Evolutionary conservation across 1,140 invertebrate genomes (phyloP).

Genomic region (Drosophila suzukii): DNA sequence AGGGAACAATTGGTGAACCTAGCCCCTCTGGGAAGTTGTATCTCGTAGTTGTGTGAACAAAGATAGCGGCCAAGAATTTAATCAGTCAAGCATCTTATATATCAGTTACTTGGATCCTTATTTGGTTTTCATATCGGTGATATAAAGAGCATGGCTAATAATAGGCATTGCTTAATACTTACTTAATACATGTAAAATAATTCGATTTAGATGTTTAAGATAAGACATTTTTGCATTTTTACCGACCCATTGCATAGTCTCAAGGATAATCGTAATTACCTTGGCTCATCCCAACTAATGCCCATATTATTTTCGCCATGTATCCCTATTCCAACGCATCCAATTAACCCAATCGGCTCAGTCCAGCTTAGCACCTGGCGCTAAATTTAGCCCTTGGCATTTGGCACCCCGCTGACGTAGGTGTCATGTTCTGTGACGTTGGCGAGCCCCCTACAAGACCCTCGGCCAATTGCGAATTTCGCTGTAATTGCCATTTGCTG

Average conservation of each 20-base stretch:
- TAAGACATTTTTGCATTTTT: too few species aligned
- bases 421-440: conserved; percentile 60
- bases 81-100: background rate
- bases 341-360: conserved; percentile 18
- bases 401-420: conserved; percentile 59
- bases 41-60: background rate
- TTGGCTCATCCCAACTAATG: background rate
- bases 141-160: background rate
- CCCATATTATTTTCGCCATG: background rate
- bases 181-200: too few species aligned
- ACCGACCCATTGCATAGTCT: too few species aligned
- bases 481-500: conserved; percentile 63
- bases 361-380: conserved; percentile 10
- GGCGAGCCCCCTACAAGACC: conserved; percentile 12
- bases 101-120: too few species aligned
- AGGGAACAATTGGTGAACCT: background rate
- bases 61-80: background rate
- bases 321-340: background rate
- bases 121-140: background rate
- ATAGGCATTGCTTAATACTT: too few species aligned
- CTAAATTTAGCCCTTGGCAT: conserved; percentile 48
- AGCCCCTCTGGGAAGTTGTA: background rate
- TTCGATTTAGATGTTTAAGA: too few species aligned
- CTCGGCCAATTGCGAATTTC: conserved; percentile 59
- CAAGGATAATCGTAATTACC: background rate